Evolutionary conservation across 1,140 invertebrate species (phyloP).

Genomic region (Drosophila novamexicana): DNA sequence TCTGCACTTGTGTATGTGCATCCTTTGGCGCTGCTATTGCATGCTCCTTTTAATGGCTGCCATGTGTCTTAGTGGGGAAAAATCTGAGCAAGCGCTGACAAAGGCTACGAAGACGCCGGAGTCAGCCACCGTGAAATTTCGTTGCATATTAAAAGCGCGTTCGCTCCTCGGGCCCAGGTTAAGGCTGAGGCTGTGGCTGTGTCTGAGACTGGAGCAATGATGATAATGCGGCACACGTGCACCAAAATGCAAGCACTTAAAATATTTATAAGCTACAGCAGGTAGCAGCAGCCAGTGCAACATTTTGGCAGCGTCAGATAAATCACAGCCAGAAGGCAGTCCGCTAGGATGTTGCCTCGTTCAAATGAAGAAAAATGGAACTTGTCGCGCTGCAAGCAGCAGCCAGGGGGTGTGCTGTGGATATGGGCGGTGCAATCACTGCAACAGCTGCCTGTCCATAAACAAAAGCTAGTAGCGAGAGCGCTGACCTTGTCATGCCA

Average conservation of each 20-base stretch:
- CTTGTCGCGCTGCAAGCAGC: slow-evolving; percentile 35
- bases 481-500: slow-evolving; percentile 47
- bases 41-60: slow-evolving; percentile 40
- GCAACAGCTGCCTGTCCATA: slow-evolving; percentile 49
- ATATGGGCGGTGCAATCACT: slow-evolving; percentile 19
- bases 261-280: slow-evolving; percentile 73
- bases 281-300: slow-evolving; percentile 30
- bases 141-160: slow-evolving; percentile 61
- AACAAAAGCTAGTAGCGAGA: slow-evolving; percentile 33
- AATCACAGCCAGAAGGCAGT: slow-evolving; percentile 63
- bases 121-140: slow-evolving; percentile 37
- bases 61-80: slow-evolving; percentile 29
- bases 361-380: slow-evolving; percentile 77
- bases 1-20: too few relatives aligned
- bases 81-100: slow-evolving; percentile 43
- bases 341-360: slow-evolving; percentile 51
- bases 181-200: neutral
- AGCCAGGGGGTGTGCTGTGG: slow-evolving; percentile 13
- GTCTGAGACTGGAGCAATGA: slow-evolving; percentile 32
- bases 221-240: slow-evolving; percentile 79
- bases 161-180: neutral
- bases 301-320: slow-evolving; percentile 59
- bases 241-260: slow-evolving; percentile 78
- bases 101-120: slow-evolving; percentile 15
- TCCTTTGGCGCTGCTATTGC: slow-evolving; percentile 16